phyloP scores from a whole-genome alignment of 2,797 vertebrate genomes.

The Malacoctenus gilli region DNA sequence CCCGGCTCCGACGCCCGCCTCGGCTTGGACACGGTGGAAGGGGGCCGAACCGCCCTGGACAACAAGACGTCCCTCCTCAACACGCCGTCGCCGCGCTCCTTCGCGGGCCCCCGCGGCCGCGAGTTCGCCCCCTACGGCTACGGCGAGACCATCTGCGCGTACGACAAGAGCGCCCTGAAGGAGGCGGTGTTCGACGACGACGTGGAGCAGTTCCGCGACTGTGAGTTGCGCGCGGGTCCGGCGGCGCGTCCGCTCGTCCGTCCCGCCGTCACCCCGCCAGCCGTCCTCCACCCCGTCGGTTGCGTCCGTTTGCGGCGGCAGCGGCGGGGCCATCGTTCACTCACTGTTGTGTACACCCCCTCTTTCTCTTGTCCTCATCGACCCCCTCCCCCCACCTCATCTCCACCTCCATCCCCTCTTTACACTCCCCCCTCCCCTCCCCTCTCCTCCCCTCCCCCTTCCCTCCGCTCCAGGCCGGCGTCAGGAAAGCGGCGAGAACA shows the following conservation, averaged over 20 bases:
- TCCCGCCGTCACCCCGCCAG: no score
- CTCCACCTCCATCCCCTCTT: constrained; percentile 31
- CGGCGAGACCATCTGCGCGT: constrained; percentile 89
- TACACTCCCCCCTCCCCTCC: constrained; percentile 4
- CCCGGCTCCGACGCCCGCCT: constrained; percentile 86
- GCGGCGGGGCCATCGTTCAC: no score
- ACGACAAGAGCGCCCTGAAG: constrained; percentile 95
- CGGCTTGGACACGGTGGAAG: constrained; percentile 87
- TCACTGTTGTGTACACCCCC: constrained; percentile 50
- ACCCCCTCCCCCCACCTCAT: constrained; percentile 23
- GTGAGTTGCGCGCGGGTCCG: constrained; percentile 73
- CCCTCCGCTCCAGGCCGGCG: constrained; percentile 77
- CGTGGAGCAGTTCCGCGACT: constrained; percentile 96
- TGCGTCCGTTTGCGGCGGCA: background rate
- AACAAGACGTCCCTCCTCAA: constrained; percentile 98
- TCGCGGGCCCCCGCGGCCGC: constrained; percentile 87
- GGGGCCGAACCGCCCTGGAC: constrained; percentile 92
- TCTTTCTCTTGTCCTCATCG: constrained; percentile 31
- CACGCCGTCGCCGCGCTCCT: constrained; percentile 91
- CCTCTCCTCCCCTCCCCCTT: constrained; percentile 45
- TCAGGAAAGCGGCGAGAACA: constrained; percentile 83
- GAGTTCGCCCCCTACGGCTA: constrained; percentile 94
- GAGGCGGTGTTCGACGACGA: constrained; percentile 98
- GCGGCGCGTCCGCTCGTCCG: no score
- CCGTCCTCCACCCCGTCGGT: no score